Evolutionary conservation across 2,113 vertebrate species (phyloP).

Genomic region (Scopus umbretta): DNA sequence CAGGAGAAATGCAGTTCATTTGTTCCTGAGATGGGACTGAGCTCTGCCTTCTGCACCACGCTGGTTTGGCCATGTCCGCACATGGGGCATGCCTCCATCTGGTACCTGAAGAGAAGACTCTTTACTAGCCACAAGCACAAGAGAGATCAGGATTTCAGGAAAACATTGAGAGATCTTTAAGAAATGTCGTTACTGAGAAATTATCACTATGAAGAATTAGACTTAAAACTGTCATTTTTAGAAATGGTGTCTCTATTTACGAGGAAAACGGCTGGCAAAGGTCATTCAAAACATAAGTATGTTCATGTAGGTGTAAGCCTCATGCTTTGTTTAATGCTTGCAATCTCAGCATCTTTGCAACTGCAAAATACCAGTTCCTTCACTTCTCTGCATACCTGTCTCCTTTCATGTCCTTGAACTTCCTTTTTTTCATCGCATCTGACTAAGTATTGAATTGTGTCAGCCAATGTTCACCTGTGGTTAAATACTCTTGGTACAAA

Average conservation of each 20-base stretch:
- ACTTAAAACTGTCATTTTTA: neutral
- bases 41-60: neutral
- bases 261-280: neutral
- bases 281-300: neutral
- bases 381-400: neutral
- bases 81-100: neutral
- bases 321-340: neutral
- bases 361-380: neutral
- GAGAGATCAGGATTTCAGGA: neutral
- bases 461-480: neutral
- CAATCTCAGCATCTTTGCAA: neutral
- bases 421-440: neutral
- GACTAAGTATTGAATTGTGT: neutral
- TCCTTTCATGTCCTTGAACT: neutral
- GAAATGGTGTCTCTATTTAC: neutral
- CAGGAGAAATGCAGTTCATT: neutral
- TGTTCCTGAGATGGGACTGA: neutral
- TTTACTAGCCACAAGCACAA: neutral
- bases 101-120: neutral
- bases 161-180: neutral
- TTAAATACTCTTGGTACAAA: neutral
- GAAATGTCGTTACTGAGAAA: neutral
- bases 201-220: neutral
- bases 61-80: neutral
- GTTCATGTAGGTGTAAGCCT: neutral